phyloP scores from a whole-genome alignment of 2,113 vertebrate genomes.

The Glareola pratincola region DNA sequence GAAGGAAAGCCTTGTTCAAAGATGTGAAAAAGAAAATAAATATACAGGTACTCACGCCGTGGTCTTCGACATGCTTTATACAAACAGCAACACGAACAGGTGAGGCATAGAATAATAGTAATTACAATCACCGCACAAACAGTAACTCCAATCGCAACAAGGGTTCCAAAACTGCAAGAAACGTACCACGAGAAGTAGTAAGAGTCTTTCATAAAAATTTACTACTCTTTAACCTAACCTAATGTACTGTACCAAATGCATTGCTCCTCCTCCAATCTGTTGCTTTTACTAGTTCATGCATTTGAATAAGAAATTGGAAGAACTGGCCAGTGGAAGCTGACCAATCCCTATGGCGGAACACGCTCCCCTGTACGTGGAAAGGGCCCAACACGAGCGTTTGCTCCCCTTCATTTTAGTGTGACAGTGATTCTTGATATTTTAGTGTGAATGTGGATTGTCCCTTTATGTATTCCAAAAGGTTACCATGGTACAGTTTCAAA shows the following conservation, averaged over 20 bases:
- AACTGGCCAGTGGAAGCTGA: neutral
- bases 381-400: rapidly evolving
- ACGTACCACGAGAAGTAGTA: neutral
- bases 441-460: neutral
- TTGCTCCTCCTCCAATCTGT: neutral
- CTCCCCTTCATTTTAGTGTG: neutral
- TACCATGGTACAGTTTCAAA: neutral
- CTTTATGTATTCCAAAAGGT: neutral
- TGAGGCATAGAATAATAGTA: conserved; percentile 83
- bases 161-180: conserved; percentile 58
- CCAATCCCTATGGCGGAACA: rapidly evolving
- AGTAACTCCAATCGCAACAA: conserved; percentile 61
- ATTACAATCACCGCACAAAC: conserved; percentile 49
- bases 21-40: neutral
- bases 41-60: conserved; percentile 76
- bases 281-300: neutral
- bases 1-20: neutral
- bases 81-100: conserved; percentile 91
- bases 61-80: conserved; percentile 86
- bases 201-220: neutral
- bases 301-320: neutral
- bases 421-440: neutral
- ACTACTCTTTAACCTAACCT: neutral
- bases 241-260: neutral
- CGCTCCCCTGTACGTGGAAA: rapidly evolving